phyloP scores from a whole-genome alignment of 1,140 invertebrate species.

The Drosophila biarmipes region DNA sequence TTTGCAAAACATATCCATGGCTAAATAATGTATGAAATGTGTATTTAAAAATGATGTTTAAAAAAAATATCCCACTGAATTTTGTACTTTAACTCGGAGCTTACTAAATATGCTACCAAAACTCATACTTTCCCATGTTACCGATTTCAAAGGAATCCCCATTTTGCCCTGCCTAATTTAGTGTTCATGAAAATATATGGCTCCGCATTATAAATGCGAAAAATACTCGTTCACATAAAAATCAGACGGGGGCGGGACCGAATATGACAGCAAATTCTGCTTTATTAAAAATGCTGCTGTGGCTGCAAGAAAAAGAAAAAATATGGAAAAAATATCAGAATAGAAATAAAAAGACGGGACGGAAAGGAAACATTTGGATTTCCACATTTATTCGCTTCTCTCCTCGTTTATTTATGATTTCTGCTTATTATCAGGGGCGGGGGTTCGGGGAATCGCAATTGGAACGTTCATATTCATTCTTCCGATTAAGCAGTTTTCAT shows the following conservation, averaged over 20 bases:
- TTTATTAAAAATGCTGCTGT: constrained; percentile 80
- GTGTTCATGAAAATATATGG: constrained; percentile 78
- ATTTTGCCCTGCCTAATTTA: constrained; percentile 61
- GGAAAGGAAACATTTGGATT: constrained; percentile 64
- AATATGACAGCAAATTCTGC: constrained; percentile 65
- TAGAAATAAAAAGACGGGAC: constrained; percentile 37
- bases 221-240: constrained; percentile 70
- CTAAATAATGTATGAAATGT: not conserved
- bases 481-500: constrained; percentile 82
- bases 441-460: constrained; percentile 27
- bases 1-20: constrained; percentile 38
- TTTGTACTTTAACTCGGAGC: not conserved
- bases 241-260: constrained; percentile 5
- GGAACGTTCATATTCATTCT: constrained; percentile 73
- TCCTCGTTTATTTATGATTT: constrained; percentile 63
- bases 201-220: constrained; percentile 75
- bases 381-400: constrained; percentile 62
- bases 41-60: not conserved
- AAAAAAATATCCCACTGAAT: too few relatives aligned
- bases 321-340: constrained; percentile 28
- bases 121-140: constrained; percentile 8
- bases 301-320: constrained; percentile 65
- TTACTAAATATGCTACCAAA: not conserved
- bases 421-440: constrained; percentile 59
- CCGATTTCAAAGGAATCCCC: constrained; percentile 18